Evolutionary conservation across 2,113 vertebrate species (phyloP).

Genomic region (Theropithecus gelada): DNA sequence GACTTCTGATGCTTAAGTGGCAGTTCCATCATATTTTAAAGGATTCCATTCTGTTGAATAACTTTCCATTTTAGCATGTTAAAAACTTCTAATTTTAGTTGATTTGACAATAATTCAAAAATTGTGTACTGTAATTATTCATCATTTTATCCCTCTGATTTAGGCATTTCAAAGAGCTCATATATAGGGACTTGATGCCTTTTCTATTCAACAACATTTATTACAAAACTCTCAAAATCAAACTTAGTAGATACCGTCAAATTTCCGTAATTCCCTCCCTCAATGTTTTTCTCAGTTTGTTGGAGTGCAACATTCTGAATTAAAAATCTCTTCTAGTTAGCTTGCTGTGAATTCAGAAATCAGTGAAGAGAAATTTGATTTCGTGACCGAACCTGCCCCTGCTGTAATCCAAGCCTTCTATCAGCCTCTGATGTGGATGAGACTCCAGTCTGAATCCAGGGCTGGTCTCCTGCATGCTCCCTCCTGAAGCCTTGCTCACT

Average conservation of each 20-base stretch:
- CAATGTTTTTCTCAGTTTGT: not conserved
- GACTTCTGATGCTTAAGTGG: too few species aligned
- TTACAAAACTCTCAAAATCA: not conserved
- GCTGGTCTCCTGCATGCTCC: not conserved
- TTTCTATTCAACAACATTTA: not conserved
- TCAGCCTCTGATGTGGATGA: fast-evolving
- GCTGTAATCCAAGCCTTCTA: fast-evolving
- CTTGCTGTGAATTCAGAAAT: not conserved
- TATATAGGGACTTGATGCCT: not conserved
- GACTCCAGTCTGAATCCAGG: not conserved
- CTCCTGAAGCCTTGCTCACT: not conserved
- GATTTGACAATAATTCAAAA: not conserved
- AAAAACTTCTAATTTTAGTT: not conserved
- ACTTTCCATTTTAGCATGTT: not conserved
- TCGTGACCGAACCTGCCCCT: fast-evolving
- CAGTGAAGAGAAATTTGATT: not conserved
- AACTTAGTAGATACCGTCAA: too few species aligned
- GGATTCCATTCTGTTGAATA: not conserved
- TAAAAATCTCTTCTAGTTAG: not conserved
- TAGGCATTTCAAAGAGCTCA: not conserved
- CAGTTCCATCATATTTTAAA: not conserved
- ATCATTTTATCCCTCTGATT: not conserved
- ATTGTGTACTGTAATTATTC: too few species aligned
- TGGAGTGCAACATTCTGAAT: not conserved
- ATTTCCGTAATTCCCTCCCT: not conserved